Base-by-base conservation (phyloP, 2,888 invertebrate species). In the Clostera curtula region DNA sequence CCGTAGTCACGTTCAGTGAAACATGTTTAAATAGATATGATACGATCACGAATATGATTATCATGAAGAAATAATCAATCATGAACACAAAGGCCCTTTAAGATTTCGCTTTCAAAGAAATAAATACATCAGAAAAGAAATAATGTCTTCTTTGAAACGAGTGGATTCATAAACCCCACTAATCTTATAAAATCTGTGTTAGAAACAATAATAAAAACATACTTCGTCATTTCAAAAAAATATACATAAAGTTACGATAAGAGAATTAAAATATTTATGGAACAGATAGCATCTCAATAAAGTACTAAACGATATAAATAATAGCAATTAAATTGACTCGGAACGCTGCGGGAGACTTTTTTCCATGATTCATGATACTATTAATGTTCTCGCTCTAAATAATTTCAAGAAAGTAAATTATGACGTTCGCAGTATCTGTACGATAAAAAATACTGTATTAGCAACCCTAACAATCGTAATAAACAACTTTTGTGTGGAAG, bases 401-500 rank as follows among this genome's bases (percentile, higher is more conserved):
- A 64, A 61, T 65, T 66, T 71, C 66, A 67, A 70, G n/a, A n/a
- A n/a, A n/a, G 57, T 65, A 70, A 72, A 73, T 75, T 69, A 75
- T 75, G 66, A 68, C 70, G 62, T 73, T 56, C 56, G 55, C 59
- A 61, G 59, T 57, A 43, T 36, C 48, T 56, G 36, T 66, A 64
- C 58, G 69, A 65, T 64, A 64, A 68, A 65, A 29, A 23, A 25
- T 15, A 8, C 35, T 28, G 27, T 22, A 17, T 21, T 11, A 34
- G 27, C 60, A 79, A 55, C 82, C 82, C 82, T 79, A 66, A 43
- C 51, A 51, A 49, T 42, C 34, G 69, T 60, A 60, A 77, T 82
- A 82, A 80, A 83, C 77, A 74, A 80, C 69, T 71, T 77, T 76
- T 74, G 79, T 75, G 75, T 76, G 70, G 80, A 82, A 79, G 77